Evolutionary conservation across 2,888 invertebrate genomes (phyloP), one percentile per base, ranked within the genome.

Genomic region (Polia nebulosa): DNA sequence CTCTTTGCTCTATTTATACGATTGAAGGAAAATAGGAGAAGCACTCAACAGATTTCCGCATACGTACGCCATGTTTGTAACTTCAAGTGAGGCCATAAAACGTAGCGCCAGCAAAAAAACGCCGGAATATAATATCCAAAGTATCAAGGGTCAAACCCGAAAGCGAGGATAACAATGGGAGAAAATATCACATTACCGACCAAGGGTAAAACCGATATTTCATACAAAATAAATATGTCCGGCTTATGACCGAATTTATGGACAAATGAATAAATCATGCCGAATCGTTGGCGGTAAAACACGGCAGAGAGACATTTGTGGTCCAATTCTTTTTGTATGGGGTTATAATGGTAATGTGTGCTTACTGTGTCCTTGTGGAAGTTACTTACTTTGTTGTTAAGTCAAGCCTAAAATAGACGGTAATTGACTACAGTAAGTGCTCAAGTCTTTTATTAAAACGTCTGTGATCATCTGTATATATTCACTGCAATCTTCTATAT

Each of bases 161-260:
- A 74, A 80, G 78, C 80, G 78, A 74, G 88, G 87, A 85, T 89
- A 89, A 91, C 89, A 90, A 91, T 88, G 86, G 85, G 83, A 58
- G 81, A 83, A 88, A 88, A 89, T 91, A 89, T 90, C 84, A 84
- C 79, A 85, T 88, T 86, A 84, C 85, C 80, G 76, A 80, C 80
- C 79, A 77, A 75, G 82, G 81, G 83, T 85, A 88, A 84, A 86
- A 82, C 75, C 80, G 82, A 83, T 88, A 87, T 87, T 88, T 87
- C 84, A 84, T 77, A 82, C 82, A 83, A 85, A 83, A 88, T 86
- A 89, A 86, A 86, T 85, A 85, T 82, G 84, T 85, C 85, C 84
- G 78, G 78, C 82, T 86, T 84, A 82, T 78, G 78, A 72, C 56
- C 52, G 76, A 85, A 85, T 86, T 87, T 86, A 87, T 83, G 80